Conservation (phyloP, 2,797 vertebrate genomes). For the Mormyrus proboscirostris region DNA sequence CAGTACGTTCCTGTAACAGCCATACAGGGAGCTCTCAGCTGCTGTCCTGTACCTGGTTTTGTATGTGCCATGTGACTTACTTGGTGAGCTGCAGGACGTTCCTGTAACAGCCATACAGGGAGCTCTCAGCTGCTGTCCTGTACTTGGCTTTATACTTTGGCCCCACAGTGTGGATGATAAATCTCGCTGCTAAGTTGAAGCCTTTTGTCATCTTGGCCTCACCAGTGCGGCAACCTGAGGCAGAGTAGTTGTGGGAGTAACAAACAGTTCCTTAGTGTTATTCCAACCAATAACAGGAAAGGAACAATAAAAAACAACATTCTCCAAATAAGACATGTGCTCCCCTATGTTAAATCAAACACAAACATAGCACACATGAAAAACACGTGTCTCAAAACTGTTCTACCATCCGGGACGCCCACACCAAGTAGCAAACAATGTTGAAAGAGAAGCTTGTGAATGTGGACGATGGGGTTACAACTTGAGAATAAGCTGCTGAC, state of each 20-base stretch:
- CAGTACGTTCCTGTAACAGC: background rate
- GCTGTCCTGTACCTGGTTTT: background rate
- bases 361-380: background rate
- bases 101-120: conserved; percentile 90
- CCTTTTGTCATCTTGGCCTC: conserved; percentile 94
- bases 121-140: conserved; percentile 90
- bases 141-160: conserved; percentile 93
- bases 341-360: background rate
- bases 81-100: conserved; percentile 83
- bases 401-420: background rate
- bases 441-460: background rate
- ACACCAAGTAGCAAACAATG: background rate
- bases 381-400: background rate
- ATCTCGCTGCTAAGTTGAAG: conserved; percentile 85
- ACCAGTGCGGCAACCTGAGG: conserved; percentile 85
- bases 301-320: background rate
- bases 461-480: background rate
- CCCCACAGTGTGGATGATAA: conserved; percentile 94
- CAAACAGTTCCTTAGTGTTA: background rate
- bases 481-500: conserved; percentile 44
- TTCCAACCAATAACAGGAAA: background rate
- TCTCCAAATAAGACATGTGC: background rate
- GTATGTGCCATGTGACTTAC: conserved; percentile 54
- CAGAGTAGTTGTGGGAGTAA: background rate
- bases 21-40: background rate